Conservation (phyloP, 2,888 invertebrate species). For the Cyclophora albipunctata region DNA sequence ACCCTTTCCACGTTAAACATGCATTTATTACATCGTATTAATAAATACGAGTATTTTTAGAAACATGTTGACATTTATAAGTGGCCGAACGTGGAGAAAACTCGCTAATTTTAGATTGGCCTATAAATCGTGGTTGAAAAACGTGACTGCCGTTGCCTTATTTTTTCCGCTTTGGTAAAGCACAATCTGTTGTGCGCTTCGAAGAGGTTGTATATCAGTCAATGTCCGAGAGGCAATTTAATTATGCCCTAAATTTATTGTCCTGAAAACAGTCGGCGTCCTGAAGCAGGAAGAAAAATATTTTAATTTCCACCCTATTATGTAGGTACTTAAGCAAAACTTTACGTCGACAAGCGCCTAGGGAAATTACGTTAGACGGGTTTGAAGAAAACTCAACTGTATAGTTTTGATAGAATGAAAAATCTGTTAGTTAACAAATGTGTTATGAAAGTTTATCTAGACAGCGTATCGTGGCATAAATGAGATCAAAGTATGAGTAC, state of each 20-base stretch:
- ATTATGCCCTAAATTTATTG: conserved; percentile 58
- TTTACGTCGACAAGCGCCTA: too few species aligned
- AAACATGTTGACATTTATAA: not conserved
- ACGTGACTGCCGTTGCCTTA: conserved; percentile 32
- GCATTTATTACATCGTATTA: too few species aligned
- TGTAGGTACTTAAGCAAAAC: too few species aligned
- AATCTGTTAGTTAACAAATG: too few species aligned
- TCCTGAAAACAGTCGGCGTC: conserved; percentile 26
- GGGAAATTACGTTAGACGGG: too few species aligned
- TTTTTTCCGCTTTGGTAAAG: conserved; percentile 45
- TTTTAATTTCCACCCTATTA: not conserved
- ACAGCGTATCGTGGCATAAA: conserved; percentile 3
- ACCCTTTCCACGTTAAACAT: too few species aligned
- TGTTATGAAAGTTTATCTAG: not conserved
- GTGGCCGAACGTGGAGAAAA: not conserved
- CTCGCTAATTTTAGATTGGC: conserved; percentile 20
- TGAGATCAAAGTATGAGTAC: too few species aligned
- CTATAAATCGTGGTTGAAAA: conserved; percentile 31
- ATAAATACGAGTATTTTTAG: too few species aligned
- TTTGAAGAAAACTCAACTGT: too few species aligned
- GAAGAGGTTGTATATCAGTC: conserved; percentile 66
- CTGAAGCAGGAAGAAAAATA: not conserved
- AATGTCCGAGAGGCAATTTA: conserved; percentile 61
- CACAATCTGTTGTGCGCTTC: conserved; percentile 42
- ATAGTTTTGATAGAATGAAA: too few species aligned